Evolutionary conservation across 2,113 vertebrate genomes (phyloP), one percentile per base, ranked within the genome.

Genomic region (Aegypius monachus): DNA sequence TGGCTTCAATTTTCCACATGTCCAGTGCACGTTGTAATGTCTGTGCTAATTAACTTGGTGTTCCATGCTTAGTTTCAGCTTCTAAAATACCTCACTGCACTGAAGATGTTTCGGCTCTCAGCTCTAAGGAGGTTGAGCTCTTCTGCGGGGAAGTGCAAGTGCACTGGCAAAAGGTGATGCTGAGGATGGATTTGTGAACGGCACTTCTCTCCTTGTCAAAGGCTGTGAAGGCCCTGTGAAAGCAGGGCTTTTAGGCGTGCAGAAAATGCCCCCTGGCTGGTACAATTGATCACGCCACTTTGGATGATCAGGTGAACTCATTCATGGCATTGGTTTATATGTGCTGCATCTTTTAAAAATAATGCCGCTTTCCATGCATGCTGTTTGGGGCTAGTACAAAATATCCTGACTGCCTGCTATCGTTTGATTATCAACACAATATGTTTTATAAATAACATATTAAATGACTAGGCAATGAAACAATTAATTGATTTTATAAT

Each of bases 401-500:
- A 84, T 55, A 74, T 7, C 13, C 29, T 40, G 56, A 11, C 14
- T 67, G 55, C 18, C 59, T 78, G 22, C 31, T 59, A 1, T 23
- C 26, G 62, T 65, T 71, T 81, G 47, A 66, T 61, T 88, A 72
- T 25, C 19, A 84, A 22, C 31, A 68, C 22, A 65, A 14, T 61
- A 16, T 40, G 6, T 27, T 83, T 55, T 66, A 52, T 86, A 95
- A 94, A 81, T 63, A 92, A 48, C 38, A 38, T 23, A 38, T 59
- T 81, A 88, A 94, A 78, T 91, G 62, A 77, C 67, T 82, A 85
- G 86, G 81, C 83, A 86, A 94, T 77, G 88, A 95, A 95, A 81
- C 78, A 89, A 95, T 81, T 92, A 92, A 97, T 95, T 91, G 95
- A 96, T 95, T 96, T 94, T 93, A 84, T 97, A 96, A 95, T 78